Percentiles rank a stretch among this genome's conserved stretches.
Evolutionary conservation across 1,140 invertebrate genomes (phyloP).

Genomic region (Zaprionus africanus): DNA sequence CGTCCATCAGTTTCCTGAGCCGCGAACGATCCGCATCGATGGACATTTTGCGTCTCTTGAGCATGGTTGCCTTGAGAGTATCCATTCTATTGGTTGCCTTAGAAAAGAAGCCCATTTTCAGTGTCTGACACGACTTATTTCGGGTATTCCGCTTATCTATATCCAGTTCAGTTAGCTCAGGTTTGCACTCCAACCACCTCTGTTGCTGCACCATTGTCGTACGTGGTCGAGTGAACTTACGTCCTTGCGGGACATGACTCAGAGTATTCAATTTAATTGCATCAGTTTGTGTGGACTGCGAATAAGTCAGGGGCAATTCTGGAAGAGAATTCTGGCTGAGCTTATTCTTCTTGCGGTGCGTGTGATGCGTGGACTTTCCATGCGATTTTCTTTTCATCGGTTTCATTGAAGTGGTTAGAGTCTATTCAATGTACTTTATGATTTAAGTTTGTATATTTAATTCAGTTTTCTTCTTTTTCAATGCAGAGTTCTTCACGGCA

Average conservation of each 20-base stretch:
- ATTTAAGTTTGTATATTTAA: neutral
- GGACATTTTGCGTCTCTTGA: constrained; percentile 6
- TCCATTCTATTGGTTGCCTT: neutral
- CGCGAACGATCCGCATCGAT: neutral
- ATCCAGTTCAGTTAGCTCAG: neutral
- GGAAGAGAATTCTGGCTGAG: neutral
- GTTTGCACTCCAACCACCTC: neutral
- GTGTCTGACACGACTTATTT: constrained; percentile 6
- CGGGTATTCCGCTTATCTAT: neutral
- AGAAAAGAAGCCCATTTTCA: neutral
- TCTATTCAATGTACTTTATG: neutral
- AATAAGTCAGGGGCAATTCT: neutral
- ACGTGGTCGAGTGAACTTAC: neutral
- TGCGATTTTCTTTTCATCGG: neutral
- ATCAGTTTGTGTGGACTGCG: constrained; percentile 3
- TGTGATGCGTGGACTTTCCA: neutral
- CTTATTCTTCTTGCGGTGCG: neutral
- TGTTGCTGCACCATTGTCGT: neutral
- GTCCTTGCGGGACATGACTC: neutral
- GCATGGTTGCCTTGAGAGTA: neutral
- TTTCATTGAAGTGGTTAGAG: neutral
- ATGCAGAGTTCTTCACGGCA: neutral
- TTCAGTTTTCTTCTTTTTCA: neutral
- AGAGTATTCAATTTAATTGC: neutral
- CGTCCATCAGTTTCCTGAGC: neutral